Evolutionary conservation across 2,797 vertebrate genomes (phyloP).

Genomic region (Enteromius mattozi): DNA sequence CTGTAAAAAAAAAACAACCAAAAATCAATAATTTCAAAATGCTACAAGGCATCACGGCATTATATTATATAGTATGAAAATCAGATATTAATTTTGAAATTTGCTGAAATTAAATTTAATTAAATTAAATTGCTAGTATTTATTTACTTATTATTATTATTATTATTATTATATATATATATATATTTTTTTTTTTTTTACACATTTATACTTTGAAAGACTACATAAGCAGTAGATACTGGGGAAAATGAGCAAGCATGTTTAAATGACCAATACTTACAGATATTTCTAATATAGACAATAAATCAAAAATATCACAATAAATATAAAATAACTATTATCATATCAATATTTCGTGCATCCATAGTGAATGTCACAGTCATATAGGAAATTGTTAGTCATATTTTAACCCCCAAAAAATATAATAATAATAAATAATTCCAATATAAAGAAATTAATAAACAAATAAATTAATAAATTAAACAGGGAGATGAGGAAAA

Average conservation of each 20-base stretch:
- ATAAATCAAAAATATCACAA: not conserved
- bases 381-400: not conserved
- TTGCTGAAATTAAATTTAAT: not conserved
- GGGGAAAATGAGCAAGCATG: not conserved
- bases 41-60: not conserved
- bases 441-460: not conserved
- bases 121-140: not conserved
- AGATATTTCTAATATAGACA: not conserved
- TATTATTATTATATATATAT: too few species aligned
- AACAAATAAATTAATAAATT: not conserved
- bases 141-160: too few species aligned
- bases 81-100: not conserved
- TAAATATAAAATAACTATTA: not conserved
- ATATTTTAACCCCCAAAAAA: not conserved
- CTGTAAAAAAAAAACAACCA: not conserved
- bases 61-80: not conserved
- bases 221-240: not conserved
- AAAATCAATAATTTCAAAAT: not conserved
- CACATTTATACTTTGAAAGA: not conserved
- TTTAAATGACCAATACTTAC: not conserved
- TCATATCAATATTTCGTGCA: not conserved
- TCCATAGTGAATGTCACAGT: not conserved
- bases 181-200: not conserved
- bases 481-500: not conserved
- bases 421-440: not conserved